These are phyloP conservation scores for Isoperla grammatica DNA, from an alignment of 2,888 invertebrate species.

Conservation along the genomic window DNA sequence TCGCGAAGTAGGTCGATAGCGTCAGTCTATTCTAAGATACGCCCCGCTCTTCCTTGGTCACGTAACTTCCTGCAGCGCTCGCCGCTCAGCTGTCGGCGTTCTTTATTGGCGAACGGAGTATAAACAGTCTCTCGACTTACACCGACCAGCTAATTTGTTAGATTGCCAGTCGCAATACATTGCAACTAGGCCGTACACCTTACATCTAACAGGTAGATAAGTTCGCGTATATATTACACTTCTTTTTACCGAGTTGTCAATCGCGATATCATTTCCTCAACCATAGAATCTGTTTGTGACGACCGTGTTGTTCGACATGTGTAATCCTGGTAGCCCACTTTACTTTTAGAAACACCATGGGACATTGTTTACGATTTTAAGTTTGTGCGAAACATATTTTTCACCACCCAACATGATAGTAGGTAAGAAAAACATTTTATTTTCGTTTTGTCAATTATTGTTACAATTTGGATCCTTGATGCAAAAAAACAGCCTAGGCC, in stretches of 20 bases:
- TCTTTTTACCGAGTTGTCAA: too few species aligned
- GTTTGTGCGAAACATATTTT: neutral
- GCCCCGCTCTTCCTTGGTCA: neutral
- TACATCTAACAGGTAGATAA: too few species aligned
- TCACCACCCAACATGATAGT: neutral
- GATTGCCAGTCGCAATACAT: constrained; percentile 4
- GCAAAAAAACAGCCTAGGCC: too few species aligned
- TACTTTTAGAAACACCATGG: neutral
- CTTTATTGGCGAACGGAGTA: neutral
- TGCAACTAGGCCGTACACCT: neutral
- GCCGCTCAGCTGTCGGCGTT: neutral
- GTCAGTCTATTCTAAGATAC: neutral
- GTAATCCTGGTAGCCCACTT: neutral
- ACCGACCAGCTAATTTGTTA: neutral
- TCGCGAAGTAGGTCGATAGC: constrained; percentile 12
- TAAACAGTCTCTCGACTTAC: neutral
- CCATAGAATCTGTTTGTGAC: too few species aligned
- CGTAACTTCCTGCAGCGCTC: neutral
- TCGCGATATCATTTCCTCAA: too few species aligned
- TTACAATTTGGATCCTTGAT: too few species aligned
- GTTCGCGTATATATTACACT: too few species aligned
- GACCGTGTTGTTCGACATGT: neutral
- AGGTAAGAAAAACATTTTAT: neutral
- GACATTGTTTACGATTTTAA: neutral
- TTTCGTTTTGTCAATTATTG: too few species aligned